phyloP scores from a whole-genome alignment of 2,888 invertebrate genomes.

The Abrostola tripartita region DNA sequence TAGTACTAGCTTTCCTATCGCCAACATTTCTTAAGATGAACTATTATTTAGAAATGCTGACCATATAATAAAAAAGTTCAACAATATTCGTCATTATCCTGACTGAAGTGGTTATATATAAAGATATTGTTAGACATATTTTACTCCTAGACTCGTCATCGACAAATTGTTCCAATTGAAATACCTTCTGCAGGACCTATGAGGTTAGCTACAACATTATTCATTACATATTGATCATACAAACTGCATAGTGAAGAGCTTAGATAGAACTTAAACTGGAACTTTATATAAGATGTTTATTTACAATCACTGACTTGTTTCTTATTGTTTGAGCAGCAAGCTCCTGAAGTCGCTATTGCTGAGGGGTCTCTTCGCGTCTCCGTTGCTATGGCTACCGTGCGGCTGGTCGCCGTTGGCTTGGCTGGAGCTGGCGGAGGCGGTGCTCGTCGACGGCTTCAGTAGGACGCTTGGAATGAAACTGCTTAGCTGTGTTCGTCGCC shows the following conservation, averaged over 20 bases:
- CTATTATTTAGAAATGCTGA: too few relatives aligned
- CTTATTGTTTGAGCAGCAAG: constrained; percentile 80
- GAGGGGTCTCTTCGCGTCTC: constrained; percentile 70
- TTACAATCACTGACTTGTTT: constrained; percentile 38
- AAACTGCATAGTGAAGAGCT: neutral
- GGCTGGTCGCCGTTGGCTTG: constrained; percentile 53
- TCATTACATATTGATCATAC: neutral
- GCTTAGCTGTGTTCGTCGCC: constrained; percentile 84
- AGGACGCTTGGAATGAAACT: constrained; percentile 83
- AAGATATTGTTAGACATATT: too few relatives aligned
- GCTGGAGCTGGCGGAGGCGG: constrained; percentile 37
- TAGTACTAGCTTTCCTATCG: constrained; percentile 10
- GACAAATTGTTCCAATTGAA: too few relatives aligned
- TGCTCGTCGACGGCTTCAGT: constrained; percentile 74
- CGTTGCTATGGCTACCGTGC: constrained; percentile 48
- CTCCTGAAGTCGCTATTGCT: constrained; percentile 88
- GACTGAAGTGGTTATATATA: too few relatives aligned
- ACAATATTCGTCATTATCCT: too few relatives aligned
- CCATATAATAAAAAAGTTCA: too few relatives aligned
- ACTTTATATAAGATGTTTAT: constrained; percentile 23
- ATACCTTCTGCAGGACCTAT: too few relatives aligned
- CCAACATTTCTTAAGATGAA: neutral
- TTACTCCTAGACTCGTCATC: too few relatives aligned
- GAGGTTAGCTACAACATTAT: neutral
- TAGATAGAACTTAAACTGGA: neutral